Percentiles rank a stretch among this genome's conserved stretches.
Conservation (phyloP, 2,888 invertebrate genomes). For the Hipparchia semele region DNA sequence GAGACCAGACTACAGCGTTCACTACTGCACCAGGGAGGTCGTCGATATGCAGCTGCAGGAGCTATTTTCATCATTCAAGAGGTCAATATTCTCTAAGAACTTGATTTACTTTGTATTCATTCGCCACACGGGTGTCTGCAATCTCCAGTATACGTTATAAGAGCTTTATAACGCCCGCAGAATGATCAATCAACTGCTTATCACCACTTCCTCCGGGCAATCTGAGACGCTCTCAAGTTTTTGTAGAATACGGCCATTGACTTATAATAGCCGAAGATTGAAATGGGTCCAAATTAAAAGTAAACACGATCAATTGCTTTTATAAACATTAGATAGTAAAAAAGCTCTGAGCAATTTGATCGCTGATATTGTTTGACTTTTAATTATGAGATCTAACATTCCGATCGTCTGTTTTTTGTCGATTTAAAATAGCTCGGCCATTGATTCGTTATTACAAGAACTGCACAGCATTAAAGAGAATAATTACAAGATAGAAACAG, state of each 20-base stretch:
- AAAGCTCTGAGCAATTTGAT: conserved; percentile 9
- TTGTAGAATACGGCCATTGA: conserved; percentile 32
- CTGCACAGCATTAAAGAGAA: background rate
- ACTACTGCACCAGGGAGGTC: no score
- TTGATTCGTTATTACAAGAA: background rate
- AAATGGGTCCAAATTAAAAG: conserved; percentile 5
- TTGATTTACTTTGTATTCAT: background rate
- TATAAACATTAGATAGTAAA: background rate
- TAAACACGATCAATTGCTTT: conserved; percentile 17
- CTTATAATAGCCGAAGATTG: conserved; percentile 19
- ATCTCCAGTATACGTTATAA: background rate
- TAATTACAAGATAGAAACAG: background rate
- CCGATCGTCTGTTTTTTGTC: conserved; percentile 9
- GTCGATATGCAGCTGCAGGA: no score
- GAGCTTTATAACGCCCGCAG: conserved; percentile 22
- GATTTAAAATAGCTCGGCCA: conserved; percentile 1
- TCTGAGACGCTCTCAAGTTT: conserved; percentile 34
- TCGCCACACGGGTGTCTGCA: background rate
- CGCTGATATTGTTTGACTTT: conserved; percentile 12
- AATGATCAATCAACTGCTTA: conserved; percentile 39
- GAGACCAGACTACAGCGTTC: no score
- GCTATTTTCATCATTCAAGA: background rate
- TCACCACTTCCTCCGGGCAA: conserved; percentile 37
- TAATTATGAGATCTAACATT: conserved; percentile 11
- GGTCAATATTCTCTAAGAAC: conserved; percentile 7